Evolutionary conservation across 2,888 invertebrate genomes (phyloP).

Genomic region (Xestia rhomboidea): DNA sequence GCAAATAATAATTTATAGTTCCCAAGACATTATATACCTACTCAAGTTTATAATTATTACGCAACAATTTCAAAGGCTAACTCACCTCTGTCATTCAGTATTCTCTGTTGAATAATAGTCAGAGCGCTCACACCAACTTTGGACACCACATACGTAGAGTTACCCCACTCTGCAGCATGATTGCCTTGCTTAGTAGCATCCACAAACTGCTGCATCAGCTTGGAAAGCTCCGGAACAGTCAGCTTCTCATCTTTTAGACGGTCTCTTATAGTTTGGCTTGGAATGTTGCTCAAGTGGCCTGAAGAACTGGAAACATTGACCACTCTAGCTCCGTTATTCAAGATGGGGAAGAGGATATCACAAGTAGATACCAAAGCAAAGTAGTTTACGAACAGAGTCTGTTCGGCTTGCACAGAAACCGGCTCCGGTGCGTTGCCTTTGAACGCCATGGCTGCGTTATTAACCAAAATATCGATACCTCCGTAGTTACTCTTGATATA

Average conservation of each 20-base stretch:
- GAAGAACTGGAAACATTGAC: slow-evolving; percentile 93
- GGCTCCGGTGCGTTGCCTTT: slow-evolving; percentile 91
- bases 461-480: slow-evolving; percentile 93
- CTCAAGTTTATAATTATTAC: too few relatives aligned
- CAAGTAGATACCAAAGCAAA: slow-evolving; percentile 92
- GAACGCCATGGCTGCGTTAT: slow-evolving; percentile 94
- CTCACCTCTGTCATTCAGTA: slow-evolving; percentile 79
- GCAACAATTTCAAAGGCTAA: too few relatives aligned
- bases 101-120: slow-evolving; percentile 92
- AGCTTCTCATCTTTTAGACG: slow-evolving; percentile 89
- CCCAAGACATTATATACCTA: too few relatives aligned
- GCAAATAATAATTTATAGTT: too few relatives aligned
- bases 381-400: slow-evolving; percentile 93
- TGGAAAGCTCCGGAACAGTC: slow-evolving; percentile 90
- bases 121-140: slow-evolving; percentile 94
- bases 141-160: slow-evolving; percentile 92
- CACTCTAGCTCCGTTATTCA: slow-evolving; percentile 93
- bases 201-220: slow-evolving; percentile 92
- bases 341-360: slow-evolving; percentile 92
- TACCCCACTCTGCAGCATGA: slow-evolving; percentile 89
- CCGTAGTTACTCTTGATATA: slow-evolving; percentile 91
- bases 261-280: slow-evolving; percentile 87
- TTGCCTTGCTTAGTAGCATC: slow-evolving; percentile 87
- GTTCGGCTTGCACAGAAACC: slow-evolving; percentile 92
- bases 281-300: slow-evolving; percentile 91